Base-by-base conservation (phyloP, 2,113 vertebrate genomes). In the Coryphaenoides rupestris region DNA sequence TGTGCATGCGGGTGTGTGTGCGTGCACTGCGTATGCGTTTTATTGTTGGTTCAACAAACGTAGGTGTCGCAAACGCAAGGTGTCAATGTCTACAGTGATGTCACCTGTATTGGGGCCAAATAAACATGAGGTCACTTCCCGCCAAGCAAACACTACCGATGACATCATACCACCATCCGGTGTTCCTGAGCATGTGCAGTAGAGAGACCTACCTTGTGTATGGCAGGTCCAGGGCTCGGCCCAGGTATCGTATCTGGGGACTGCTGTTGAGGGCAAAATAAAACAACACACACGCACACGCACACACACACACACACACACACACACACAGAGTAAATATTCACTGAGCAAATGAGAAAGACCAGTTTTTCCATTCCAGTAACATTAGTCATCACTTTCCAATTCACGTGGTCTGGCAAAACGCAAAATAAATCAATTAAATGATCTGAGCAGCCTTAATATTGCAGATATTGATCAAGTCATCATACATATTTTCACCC, bases 231-330 rank as follows among this genome's bases (percentile, higher is more conserved):
- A 12, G 74, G 53, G 57, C 90, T 91, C 0, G 89, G 89, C 66
- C 89, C 89, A 0, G 90, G 87, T 60, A 91, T 88, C 23, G 90
- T 89, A 75, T 91, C 90, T 76, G 90, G 89, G 84, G 89, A 90
- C 81, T 91, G 90, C 90, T 91, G 85, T 84, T 72, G 45, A 87
- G 79, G 84, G 63, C 73, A 58, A 74, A 61, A 0, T 24, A 69
- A 82, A 85, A 83, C 69, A 87, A 54, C n/a, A 7, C 21, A 58
- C 4, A 33, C 56, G 13, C 24, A 58, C 56, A 19, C 21, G 9
- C 58, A 62, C 47, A 45, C 28, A 71, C 67, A 72, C 12, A 53
- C 21, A 57, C 55, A 57, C 55, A 57, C 55, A 57, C 56, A 58
- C 56, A 33, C 24, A 33, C 14, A 40, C 24, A 58, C 24, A 58